phyloP scores from a whole-genome alignment of 2,888 invertebrate genomes.

The Rhagium mordax region DNA sequence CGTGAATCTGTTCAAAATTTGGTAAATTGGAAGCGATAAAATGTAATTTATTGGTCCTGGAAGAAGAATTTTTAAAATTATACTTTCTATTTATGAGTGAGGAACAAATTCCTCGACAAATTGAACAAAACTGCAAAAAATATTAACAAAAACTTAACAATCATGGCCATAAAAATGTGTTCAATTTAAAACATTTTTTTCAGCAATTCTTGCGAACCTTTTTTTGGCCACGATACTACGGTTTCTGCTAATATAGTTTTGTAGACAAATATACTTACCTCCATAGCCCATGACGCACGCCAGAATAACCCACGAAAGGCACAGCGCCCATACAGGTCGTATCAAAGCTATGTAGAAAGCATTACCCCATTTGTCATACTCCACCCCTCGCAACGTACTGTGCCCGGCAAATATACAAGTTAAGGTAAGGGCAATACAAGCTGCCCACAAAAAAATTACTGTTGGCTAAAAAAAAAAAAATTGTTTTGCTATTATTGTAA shows the following conservation, averaged over 20 bases:
- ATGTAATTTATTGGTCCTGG: conserved; percentile 72
- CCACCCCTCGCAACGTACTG: conserved; percentile 40
- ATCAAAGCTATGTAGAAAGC: conserved; percentile 62
- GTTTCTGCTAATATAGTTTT: too few species aligned
- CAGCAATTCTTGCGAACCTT: too few species aligned
- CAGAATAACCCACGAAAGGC: conserved; percentile 69
- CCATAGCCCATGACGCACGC: conserved; percentile 70
- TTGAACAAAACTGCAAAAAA: too few species aligned
- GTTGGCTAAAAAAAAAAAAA: conserved; percentile 15
- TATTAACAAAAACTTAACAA: too few species aligned
- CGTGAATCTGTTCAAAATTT: conserved; percentile 72
- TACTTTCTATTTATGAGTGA: too few species aligned
- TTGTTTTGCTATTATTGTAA: too few species aligned
- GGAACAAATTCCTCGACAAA: too few species aligned
- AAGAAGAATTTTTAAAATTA: too few species aligned
- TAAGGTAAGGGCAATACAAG: conserved; percentile 35
- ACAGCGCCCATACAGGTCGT: conserved; percentile 69
- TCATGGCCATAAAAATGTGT: too few species aligned
- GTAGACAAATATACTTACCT: too few species aligned
- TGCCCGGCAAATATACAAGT: conserved; percentile 50
- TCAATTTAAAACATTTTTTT: too few species aligned
- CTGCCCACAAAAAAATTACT: conserved; percentile 4
- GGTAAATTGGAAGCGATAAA: conserved; percentile 71
- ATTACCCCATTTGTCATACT: conserved; percentile 45
- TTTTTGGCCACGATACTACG: too few species aligned